Base-by-base conservation (phyloP, 2,113 vertebrate species). In the Pelobates fuscus region DNA sequence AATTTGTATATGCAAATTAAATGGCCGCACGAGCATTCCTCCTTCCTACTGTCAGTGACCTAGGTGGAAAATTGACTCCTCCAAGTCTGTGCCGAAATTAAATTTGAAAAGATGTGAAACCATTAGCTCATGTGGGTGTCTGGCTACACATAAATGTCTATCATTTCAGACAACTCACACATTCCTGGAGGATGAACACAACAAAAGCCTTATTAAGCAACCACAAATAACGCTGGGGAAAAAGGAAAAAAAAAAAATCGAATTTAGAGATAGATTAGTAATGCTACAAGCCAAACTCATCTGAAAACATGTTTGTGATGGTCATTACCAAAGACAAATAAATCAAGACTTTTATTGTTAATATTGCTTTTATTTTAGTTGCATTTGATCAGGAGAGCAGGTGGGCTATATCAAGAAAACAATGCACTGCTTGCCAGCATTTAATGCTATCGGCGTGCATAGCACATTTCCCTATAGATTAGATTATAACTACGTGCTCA, bases 151-250 rank as follows among this genome's bases (percentile, higher is more conserved):
- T 68, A 55, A 68, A 77, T 77, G 73, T 63, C 64, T 75, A 77
- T 77, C 65, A 77, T 55, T 77, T 68, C 59, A 77, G 64, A 77
- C 64, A 77, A 77, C 65, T 77, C 73, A 77, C 73, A 77, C 73
- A 77, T 77, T 77, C 73, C 73, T 68, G 65, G 27, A 20, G 43
- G 73, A 77, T 68, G 65, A 77, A 77, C 57, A 68, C 65, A 77
- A 77, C 73, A 77, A 77, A 77, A 77, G 73, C 41, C 72, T 68
- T 77, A 77, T 77, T 77, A 77, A 77, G 64, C 73, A 68, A 59
- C 73, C 73, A 68, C 73, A 68, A 77, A 77, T 77, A 77, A 60
- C 73, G 55, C 55, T 60, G 73, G 73, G 65, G 73, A 68, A 63
- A 60, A n/a, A n/a, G 68, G 59, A 67, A 43, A 64, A 68, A 63